A percentile compares a stretch with the other conserved stretches of the same genome.
Evolutionary conservation across 2,797 vertebrate genomes (phyloP).

Genomic region (Protosalanx chinensis): DNA sequence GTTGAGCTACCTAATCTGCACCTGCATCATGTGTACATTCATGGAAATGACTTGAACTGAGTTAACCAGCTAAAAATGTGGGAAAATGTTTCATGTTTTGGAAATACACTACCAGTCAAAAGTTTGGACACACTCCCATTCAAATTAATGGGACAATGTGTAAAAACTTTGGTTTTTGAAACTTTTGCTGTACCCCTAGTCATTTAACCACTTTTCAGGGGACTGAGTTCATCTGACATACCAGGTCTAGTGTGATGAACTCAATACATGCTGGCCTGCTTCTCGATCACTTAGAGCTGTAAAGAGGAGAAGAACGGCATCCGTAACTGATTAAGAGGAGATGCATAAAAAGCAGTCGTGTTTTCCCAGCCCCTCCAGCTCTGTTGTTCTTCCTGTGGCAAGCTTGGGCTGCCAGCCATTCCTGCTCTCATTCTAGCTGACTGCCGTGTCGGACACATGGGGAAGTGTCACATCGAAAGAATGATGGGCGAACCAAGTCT

Average conservation of each 20-base stretch:
- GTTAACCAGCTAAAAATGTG: too few relatives aligned
- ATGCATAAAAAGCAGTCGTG: background rate
- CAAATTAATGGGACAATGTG: too few relatives aligned
- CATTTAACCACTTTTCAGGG: background rate
- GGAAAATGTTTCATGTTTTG: too few relatives aligned
- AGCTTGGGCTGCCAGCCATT: conserved; percentile 69
- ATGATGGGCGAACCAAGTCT: conserved; percentile 71
- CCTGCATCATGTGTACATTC: too few relatives aligned
- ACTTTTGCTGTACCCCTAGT: too few relatives aligned
- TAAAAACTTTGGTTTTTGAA: too few relatives aligned
- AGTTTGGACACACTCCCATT: too few relatives aligned
- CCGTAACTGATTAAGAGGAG: background rate
- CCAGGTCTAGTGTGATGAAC: background rate
- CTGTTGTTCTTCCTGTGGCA: conserved; percentile 61
- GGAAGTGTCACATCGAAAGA: conserved; percentile 72
- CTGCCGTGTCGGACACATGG: conserved; percentile 42
- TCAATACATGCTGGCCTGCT: background rate
- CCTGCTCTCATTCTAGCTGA: conserved; percentile 75
- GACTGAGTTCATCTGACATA: background rate
- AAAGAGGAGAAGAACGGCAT: too few relatives aligned
- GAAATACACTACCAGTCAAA: too few relatives aligned
- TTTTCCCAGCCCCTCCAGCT: conserved; percentile 1
- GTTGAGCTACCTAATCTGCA: too few relatives aligned
- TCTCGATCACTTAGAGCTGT: too few relatives aligned
- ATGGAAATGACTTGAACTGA: too few relatives aligned